Base-by-base conservation (phyloP, 2,113 vertebrate species). In the Indri indri region DNA sequence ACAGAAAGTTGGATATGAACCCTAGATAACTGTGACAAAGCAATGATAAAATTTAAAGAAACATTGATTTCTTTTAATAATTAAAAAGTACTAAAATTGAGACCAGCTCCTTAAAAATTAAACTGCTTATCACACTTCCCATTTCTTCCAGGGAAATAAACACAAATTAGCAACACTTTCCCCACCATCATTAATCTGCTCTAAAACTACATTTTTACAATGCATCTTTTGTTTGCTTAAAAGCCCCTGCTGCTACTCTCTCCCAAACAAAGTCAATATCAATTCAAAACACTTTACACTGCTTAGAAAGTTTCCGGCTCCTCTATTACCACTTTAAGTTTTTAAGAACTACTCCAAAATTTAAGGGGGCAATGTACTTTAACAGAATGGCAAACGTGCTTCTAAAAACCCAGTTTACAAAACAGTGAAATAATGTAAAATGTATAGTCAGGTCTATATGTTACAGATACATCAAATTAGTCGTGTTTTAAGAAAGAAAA, bases 71-170 rank as follows among this genome's bases (percentile, higher is more conserved):
- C 40, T 95, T 94, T 97, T 91, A 68, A 98, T 98, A 98, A 98
- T 98, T 98, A 98, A 96, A 98, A 99, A 98, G 97, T 98, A 98
- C 98, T 98, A 93, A 98, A 92, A 96, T 95, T 96, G 98, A 99
- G 98, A 99, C 99, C 99, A 99, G 99, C 98, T 99, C 99, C 98
- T 99, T 98, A 98, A 98, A 98, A 98, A 98, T 98, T 98, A 98
- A 98, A 97, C 97, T 98, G 98, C 98, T 98, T 93, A 98, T 97
- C 97, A 99, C 98, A 98, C 94, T 97, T 98, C 98, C 98, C 98
- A 93, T 96, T 91, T 95, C 92, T 97, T 96, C 97, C 97, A 98
- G 97, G 97, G 98, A 97, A 98, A 98, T 97, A 98, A 98, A 98
- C 98, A 99, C 98, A 99, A 98, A 98, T 98, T 97, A 98, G 98